Conservation (phyloP, 1,140 invertebrate species). For the Hermetia illucens region DNA sequence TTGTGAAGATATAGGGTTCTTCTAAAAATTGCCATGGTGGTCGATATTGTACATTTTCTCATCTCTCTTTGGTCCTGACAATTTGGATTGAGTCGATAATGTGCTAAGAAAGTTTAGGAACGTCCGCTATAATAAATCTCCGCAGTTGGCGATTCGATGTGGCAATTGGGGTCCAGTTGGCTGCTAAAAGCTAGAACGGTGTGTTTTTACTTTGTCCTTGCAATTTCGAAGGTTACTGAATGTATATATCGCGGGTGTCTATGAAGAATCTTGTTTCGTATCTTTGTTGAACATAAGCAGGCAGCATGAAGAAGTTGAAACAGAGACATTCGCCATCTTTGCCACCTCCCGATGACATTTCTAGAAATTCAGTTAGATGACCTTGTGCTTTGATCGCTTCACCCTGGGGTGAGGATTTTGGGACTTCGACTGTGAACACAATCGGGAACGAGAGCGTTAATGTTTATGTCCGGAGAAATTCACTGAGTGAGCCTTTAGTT, state of each 20-base stretch:
- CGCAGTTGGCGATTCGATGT: no score
- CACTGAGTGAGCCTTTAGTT: background rate
- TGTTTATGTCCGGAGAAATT: background rate
- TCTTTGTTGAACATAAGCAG: slow-evolving; percentile 2
- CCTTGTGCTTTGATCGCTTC: background rate
- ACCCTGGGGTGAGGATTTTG: background rate
- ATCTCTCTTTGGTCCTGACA: no score
- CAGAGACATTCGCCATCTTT: background rate
- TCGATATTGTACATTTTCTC: no score
- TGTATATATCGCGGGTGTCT: slow-evolving; percentile 1
- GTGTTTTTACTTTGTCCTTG: no score
- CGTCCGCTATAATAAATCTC: no score
- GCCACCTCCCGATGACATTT: background rate
- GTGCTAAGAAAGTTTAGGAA: no score
- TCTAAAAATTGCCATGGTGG: no score
- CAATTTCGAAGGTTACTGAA: background rate
- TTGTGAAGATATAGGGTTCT: no score
- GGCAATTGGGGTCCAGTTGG: no score
- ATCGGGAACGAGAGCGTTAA: background rate
- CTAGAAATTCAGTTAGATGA: slow-evolving; percentile 4
- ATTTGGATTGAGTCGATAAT: no score
- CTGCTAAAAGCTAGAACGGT: no score
- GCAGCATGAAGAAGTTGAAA: background rate
- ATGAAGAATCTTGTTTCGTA: no score
- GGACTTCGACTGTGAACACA: background rate